Evolutionary conservation across 2,888 invertebrate species (phyloP), one percentile per base, ranked within the genome.

Genomic region (Cataglyphis altisquamis): DNA sequence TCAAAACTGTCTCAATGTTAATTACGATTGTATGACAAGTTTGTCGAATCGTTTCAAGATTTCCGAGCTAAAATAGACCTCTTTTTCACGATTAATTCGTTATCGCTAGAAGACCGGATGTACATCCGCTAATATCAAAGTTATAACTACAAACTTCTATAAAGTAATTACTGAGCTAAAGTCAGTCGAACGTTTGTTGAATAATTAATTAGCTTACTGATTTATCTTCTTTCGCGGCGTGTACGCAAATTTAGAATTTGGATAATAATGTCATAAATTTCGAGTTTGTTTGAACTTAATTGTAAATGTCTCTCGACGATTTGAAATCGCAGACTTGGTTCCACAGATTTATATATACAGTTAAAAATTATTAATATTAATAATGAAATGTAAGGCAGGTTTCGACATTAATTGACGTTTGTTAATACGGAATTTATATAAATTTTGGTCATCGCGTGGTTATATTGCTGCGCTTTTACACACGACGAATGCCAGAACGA

Each of bases 51-150:
- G 21, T 57, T 72, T 18, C 64, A 25, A 25, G 18, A 36, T 64
- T 64, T 75, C 12, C 36, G 39, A 10, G 25, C 64, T 25, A 64
- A 48, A 8, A 66, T 66, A n/a, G 36, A n/a, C 41, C n/a, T 57
- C 57, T 73, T 52, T 57, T 39, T 77, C 77, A 67, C 77, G 55
- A 77, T 77, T 48, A 55, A 70, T 60, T 60, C 72, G 29, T 60
- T 78, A 78, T 78, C 57, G 78, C 41, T 32, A 25, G 72, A 8
- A 45, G 78, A 12, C 57, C 72, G 78, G 78, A 78, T 78, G 72
- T 70, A 78, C 72, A 60, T 78, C 72, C 72, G 72, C 60, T 45
- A 70, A 57, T 70, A 57, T 78, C 78, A 21, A 70, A 78, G 70
- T 32, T 70, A 72, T 45, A 72, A 45, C 45, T 60, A 32, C 60